phyloP scores from a whole-genome alignment of 2,888 invertebrate species.

The Autographa gamma region DNA sequence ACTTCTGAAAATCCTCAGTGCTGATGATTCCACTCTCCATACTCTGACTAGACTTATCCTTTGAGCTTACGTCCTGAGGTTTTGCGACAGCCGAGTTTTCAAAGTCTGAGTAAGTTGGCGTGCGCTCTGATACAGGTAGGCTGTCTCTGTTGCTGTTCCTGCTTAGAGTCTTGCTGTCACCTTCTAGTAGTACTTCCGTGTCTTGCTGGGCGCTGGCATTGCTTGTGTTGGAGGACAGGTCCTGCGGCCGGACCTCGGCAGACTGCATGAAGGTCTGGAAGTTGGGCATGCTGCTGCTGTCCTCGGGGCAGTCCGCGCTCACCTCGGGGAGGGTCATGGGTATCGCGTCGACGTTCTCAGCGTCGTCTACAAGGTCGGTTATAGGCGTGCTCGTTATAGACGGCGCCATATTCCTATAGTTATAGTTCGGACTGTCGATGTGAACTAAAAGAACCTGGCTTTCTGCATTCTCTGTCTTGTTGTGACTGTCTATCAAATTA shows the following conservation, averaged over 20 bases:
- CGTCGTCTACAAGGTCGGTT: slow-evolving; percentile 52
- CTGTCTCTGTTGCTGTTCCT: slow-evolving; percentile 68
- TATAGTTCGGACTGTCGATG: slow-evolving; percentile 70
- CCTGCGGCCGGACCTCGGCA: slow-evolving; percentile 78
- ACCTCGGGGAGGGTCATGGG: slow-evolving; percentile 68
- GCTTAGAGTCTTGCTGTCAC: slow-evolving; percentile 68
- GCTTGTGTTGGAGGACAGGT: slow-evolving; percentile 65
- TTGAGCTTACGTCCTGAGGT: slow-evolving; percentile 73
- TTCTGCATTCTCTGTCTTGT: slow-evolving; percentile 60
- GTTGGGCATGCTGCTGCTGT: slow-evolving; percentile 64
- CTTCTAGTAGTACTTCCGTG: slow-evolving; percentile 69
- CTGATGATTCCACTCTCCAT: slow-evolving; percentile 69
- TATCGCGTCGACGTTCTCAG: slow-evolving; percentile 63
- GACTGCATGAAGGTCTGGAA: slow-evolving; percentile 76
- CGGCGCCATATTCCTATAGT: slow-evolving; percentile 73
- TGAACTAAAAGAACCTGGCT: slow-evolving; percentile 55
- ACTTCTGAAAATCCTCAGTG: slow-evolving; percentile 77
- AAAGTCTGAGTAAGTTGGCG: slow-evolving; percentile 77
- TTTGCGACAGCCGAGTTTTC: slow-evolving; percentile 73
- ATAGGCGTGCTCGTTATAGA: slow-evolving; percentile 83
- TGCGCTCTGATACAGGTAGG: slow-evolving; percentile 61
- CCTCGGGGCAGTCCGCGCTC: slow-evolving; percentile 57
- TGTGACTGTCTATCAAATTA: slow-evolving; percentile 62
- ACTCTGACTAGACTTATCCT: slow-evolving; percentile 73
- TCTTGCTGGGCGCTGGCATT: slow-evolving; percentile 60